Conservation (phyloP, 2,888 invertebrate genomes). For the Lasioglossum oenotherae region DNA sequence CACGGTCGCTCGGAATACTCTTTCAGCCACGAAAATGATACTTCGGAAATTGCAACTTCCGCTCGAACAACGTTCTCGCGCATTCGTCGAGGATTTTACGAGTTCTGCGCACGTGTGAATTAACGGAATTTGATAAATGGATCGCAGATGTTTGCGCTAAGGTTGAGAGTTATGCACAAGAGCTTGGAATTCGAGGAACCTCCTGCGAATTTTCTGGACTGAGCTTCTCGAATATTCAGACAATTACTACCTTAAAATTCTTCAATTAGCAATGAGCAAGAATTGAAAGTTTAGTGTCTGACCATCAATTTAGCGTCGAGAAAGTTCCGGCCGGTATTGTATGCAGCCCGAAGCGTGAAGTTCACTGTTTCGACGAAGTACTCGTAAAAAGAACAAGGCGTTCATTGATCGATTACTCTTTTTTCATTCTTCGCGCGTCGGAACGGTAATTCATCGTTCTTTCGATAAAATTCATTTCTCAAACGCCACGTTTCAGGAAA, state of each 20-base stretch:
- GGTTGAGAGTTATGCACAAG: not conserved
- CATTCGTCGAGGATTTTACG: not conserved
- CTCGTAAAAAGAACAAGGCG: not conserved
- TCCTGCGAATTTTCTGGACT: not conserved
- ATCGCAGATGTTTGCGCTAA: not conserved
- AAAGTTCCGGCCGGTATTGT: not conserved
- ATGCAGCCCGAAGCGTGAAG: not conserved
- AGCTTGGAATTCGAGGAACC: not conserved
- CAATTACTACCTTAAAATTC: not conserved
- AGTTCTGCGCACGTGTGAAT: not conserved
- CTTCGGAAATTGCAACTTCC: not conserved
- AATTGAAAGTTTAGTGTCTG: not conserved
- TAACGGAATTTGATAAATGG: not conserved
- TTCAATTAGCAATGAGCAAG: not conserved
- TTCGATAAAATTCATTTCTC: conserved; percentile 27
- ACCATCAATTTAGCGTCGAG: not conserved
- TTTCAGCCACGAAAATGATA: not conserved
- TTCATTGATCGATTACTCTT: not conserved
- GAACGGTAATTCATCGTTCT: not conserved
- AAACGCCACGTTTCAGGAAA: conserved; percentile 14
- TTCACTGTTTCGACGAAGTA: not conserved
- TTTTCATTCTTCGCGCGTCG: not conserved
- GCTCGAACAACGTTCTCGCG: not conserved
- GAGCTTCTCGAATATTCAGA: not conserved
- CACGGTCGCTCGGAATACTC: not conserved